These are phyloP conservation scores for Hypocryptadius cinnamomeus DNA, from an alignment of 2,113 vertebrate genomes.

Conservation along the genomic window DNA sequence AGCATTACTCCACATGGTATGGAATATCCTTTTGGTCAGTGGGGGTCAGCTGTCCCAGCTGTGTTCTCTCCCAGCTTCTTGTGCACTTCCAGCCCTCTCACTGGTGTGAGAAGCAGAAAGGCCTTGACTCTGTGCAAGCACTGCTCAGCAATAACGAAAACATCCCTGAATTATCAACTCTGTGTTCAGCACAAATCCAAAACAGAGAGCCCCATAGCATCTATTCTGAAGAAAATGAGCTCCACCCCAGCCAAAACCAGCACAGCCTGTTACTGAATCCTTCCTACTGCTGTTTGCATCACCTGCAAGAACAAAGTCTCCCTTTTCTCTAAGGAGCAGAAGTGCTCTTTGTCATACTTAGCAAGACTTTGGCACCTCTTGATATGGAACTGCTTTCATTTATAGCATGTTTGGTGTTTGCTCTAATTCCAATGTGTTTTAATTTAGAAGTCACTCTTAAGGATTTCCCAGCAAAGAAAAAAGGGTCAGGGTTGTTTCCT, in stretches of 20 bases:
- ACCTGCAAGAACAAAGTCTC: neutral
- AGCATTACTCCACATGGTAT: neutral
- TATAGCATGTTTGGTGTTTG: neutral
- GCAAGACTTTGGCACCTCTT: neutral
- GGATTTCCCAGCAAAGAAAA: neutral
- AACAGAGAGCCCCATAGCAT: neutral
- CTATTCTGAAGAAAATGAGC: neutral
- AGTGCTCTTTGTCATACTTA: neutral
- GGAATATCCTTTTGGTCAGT: neutral
- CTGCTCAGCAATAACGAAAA: neutral
- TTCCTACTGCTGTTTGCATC: neutral
- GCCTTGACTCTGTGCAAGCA: neutral
- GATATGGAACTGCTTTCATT: neutral
- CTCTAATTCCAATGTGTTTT: neutral
- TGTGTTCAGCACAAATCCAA: neutral
- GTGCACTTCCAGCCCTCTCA: neutral
- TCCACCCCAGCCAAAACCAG: neutral
- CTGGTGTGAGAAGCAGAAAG: neutral
- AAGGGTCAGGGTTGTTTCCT: neutral
- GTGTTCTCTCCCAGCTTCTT: neutral
- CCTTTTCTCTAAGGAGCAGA: neutral
- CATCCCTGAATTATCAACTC: neutral
- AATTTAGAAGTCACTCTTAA: neutral
- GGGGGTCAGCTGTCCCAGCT: neutral
- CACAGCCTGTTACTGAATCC: neutral